Evolutionary conservation across 1,140 invertebrate species (phyloP), one percentile per base, ranked within the genome.

Genomic region (Wiebesia pumilae): DNA sequence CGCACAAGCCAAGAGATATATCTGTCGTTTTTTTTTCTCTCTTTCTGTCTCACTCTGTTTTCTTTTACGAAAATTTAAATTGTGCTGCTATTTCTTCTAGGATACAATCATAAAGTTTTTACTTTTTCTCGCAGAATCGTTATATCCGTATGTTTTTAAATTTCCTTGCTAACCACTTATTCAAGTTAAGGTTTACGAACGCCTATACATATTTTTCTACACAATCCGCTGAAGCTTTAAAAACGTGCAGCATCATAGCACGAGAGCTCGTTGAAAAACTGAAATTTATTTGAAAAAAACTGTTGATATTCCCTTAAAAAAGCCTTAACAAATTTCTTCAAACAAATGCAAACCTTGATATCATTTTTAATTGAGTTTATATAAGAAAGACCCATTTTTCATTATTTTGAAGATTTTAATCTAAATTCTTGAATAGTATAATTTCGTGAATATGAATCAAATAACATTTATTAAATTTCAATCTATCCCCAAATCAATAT

Each of bases 171-270:
- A 30, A 79, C 30, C 24, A 30, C 27, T 78, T 16, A 19, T 10
- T 3, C 30, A 3, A 27, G 47, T 24, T 54, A 47, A 47, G 14
- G 67, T 71, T 71, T 71, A 51, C 47, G 77, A n/a, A 33, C 19
- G 30, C 30, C 77, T 21, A 58, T 79, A 79, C 35, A 54, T 21
- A 19, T 79, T 79, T 79, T 54, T 79, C 47, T n/a, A n/a, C 43
- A 35, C 9, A 35, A 54, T 47, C 51, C 2, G 24, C 51, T 58
- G 38, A 80, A 80, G 54, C 58, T 27, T 10, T 24, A 10, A 3
- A 62, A 14, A 62, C 58, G 58, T 1, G 24, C 58, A 62, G 24
- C 58, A 27, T 24, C 27, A 24, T 1, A 62, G 3, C 58, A 10
- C 24, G 27, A 3, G 24, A 62, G 3, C 58, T 27, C 58, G 24